Conservation (phyloP, 2,888 invertebrate species). For the Timema cristinae region DNA sequence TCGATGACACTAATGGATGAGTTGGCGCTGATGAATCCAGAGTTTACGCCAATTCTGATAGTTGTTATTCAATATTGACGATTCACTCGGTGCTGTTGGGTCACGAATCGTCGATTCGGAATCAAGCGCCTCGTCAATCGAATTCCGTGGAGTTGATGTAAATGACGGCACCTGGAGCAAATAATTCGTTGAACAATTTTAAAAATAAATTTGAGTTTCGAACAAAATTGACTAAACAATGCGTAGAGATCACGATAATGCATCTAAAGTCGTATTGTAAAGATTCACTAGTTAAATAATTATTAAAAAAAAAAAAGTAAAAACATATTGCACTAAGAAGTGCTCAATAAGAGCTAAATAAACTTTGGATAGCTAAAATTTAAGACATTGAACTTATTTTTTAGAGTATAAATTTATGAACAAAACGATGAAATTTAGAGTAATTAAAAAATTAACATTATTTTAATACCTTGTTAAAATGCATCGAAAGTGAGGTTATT, state of each 20-base stretch:
- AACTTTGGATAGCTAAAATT: no score
- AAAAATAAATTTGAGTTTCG: background rate
- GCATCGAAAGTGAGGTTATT: no score
- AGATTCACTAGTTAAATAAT: background rate
- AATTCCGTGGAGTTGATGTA: background rate
- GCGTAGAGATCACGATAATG: background rate
- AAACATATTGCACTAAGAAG: no score
- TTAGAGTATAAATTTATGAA: no score
- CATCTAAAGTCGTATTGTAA: background rate
- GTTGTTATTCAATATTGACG: background rate
- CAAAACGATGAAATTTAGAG: no score
- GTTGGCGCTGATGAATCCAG: background rate
- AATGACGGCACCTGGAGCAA: background rate
- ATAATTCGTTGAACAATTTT: background rate
- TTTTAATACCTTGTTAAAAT: no score
- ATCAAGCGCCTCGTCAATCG: background rate
- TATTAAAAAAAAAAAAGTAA: no score
- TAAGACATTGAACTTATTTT: no score
- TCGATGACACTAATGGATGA: background rate
- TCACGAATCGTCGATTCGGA: background rate
- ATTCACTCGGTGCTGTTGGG: background rate
- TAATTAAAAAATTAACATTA: no score
- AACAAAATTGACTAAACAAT: background rate
- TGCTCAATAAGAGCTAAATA: no score
- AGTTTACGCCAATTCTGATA: background rate